Evolutionary conservation across 2,888 invertebrate species (phyloP), one percentile per base, ranked within the genome.

Genomic region (Celastrina argiolus): DNA sequence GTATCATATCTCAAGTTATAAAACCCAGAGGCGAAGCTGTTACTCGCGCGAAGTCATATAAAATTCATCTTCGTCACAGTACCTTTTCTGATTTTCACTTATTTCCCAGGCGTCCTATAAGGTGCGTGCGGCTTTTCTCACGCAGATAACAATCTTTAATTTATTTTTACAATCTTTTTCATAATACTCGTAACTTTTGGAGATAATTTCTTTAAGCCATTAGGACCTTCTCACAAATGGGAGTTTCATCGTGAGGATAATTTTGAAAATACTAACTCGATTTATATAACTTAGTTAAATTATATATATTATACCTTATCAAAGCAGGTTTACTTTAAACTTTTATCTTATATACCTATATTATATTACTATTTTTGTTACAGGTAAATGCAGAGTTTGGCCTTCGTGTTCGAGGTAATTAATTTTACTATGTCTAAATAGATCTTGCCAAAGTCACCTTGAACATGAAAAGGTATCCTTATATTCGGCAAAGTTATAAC

Each of bases 31-130:
- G 51, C 51, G 51, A 51, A 12, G 36, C 59, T 58, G 36, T 22
- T 61, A 22, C 31, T n/a, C 61, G 36, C 14, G 12, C 14, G 59
- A 36, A 39, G 39, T 61, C 61, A 61, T 61, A 61, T 61, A 61
- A 61, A 61, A 61, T 61, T 61, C 61, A 61, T 61, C 61, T 61
- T 61, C 61, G 61, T 61, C 61, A 61, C 36, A 59, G 36, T 22
- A 61, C 61, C 61, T 36, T 61, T 61, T 36, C 61, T 61, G 61
- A 61, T 61, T 61, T 61, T 61, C 51, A 61, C 61, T 61, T 61
- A 61, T 61, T 61, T 61, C 61, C 61, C 61, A 18, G 36, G 61
- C 34, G 61, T 36, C 61, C 36, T 14, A 22, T 61, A 22, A 61
- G 61, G 18, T 12, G 61, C 36, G 36, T 61, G 36, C 36, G 61